These are phyloP conservation scores for Probaryconus sp. DNA, from an alignment of 1,140 invertebrate genomes.

Conservation along the genomic window DNA sequence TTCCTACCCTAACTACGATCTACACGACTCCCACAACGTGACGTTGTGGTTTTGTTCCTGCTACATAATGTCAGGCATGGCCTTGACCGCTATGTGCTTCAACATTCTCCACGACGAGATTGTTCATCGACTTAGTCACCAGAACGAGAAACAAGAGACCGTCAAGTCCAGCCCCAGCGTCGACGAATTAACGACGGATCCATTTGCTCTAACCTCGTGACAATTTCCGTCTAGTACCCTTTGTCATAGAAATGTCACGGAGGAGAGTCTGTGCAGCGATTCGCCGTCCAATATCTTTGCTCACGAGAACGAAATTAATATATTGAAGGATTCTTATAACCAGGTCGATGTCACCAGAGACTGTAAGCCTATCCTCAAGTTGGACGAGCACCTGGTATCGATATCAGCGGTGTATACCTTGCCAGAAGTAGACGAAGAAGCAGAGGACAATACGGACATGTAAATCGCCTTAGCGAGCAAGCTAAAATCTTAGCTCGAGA, in stretches of 20 bases:
- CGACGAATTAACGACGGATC: constrained; percentile 79
- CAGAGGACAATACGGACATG: constrained; percentile 81
- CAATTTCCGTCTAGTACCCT: constrained; percentile 82
- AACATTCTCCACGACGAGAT: constrained; percentile 97
- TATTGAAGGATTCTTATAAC: constrained; percentile 76
- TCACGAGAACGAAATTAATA: constrained; percentile 77
- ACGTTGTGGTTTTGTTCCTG: constrained; percentile 94
- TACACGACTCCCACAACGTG: constrained; percentile 81
- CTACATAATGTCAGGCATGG: constrained; percentile 97
- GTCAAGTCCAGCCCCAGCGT: constrained; percentile 77
- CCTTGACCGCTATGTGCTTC: constrained; percentile 98
- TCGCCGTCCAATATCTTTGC: constrained; percentile 80
- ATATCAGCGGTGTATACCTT: constrained; percentile 81
- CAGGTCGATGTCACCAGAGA: constrained; percentile 76
- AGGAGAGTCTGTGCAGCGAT: constrained; percentile 81
- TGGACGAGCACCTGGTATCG: constrained; percentile 71
- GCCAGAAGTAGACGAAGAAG: constrained; percentile 81
- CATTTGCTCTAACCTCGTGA: constrained; percentile 82
- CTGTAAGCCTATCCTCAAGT: constrained; percentile 74
- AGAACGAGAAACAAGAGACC: constrained; percentile 76
- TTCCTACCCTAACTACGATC: constrained; percentile 80
- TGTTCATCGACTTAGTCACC: constrained; percentile 86
- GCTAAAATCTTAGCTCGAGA: constrained; percentile 34
- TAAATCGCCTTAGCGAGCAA: constrained; percentile 68
- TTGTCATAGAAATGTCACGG: constrained; percentile 82